Base-by-base conservation (phyloP, 2,797 vertebrate species). In the Sebastes cheni region DNA sequence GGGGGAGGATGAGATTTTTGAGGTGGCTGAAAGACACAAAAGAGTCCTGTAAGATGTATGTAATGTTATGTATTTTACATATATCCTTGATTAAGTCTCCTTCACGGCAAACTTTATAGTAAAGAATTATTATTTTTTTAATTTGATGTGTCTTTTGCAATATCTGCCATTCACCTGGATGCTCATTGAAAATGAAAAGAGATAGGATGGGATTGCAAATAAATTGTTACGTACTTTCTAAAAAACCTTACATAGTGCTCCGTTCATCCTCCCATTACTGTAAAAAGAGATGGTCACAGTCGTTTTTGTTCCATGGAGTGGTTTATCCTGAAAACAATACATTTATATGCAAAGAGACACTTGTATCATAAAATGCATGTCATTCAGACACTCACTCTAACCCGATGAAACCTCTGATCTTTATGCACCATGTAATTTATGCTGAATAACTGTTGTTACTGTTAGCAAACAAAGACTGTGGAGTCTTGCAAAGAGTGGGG, bases 401-500 rank as follows among this genome's bases (percentile, higher is more conserved):
- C 89, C 88, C 89, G 27, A 83, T 85, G 83, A 93, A 93, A 92
- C 92, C 90, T 94, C 89, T 90, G 87, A 93, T 90, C 89, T 92
- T 92, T 93, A 93, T 92, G 91, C 93, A 94, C 88, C 91, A 86
- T 94, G 89, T 92, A 89, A 92, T 91, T 93, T 92, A 90, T 93
- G 87, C 92, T 92, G 89, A 92, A 91, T 89, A 92, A 89, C 88
- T 91, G 83, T 91, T 89, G 89, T 88, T 87, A 90, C 88, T 90
- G 88, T 93, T 87, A 67, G 88, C 88, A 90, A 88, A 89, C 86
- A 84, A 91, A 91, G 88, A 90, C 89, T 83, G 79, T 70, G 85
- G 79, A 87, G 87, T 91, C 87, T 88, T 86, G 91, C 88, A 68
- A 83, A 74, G 84, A 85, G 77, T 77, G 20, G 82, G 87, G 87